phyloP scores from a whole-genome alignment of 2,797 vertebrate species.

The Cyclopterus lumpus region DNA sequence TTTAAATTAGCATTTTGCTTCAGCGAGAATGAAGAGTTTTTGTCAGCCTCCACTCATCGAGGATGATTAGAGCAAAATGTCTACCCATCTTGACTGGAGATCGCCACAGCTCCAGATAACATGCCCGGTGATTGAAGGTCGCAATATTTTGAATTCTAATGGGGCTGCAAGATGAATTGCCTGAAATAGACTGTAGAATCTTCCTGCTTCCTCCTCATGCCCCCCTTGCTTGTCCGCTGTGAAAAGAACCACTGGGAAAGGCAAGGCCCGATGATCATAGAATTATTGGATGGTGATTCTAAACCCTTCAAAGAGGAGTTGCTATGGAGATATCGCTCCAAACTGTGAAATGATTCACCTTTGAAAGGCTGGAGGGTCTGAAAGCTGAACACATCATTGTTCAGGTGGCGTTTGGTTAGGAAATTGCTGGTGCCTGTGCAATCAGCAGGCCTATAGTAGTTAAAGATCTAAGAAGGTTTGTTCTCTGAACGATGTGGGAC shows the following conservation, averaged over 20 bases:
- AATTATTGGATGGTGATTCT: constrained; percentile 99
- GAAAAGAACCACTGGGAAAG: constrained; percentile 99
- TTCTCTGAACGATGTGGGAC: constrained; percentile 98
- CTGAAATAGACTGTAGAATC: constrained; percentile 99
- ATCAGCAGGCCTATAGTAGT: constrained; percentile 99
- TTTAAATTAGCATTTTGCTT: constrained; percentile 99
- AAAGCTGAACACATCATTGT: constrained; percentile 99
- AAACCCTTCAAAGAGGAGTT: constrained; percentile 99
- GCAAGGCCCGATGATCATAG: constrained; percentile 99
- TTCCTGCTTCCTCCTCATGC: constrained; percentile 90
- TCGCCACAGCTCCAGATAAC: constrained; percentile 99
- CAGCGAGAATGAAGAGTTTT: constrained; percentile 98
- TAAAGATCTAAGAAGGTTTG: constrained; percentile 99
- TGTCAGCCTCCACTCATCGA: constrained; percentile 99
- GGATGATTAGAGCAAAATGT: constrained; percentile 99
- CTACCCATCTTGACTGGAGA: constrained; percentile 99
- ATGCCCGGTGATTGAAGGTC: constrained; percentile 99
- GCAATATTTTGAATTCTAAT: constrained; percentile 99
- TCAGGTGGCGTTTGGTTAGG: constrained; percentile 99
- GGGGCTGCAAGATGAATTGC: constrained; percentile 99
- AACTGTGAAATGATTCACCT: constrained; percentile 99
- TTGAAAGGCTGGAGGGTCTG: constrained; percentile 99
- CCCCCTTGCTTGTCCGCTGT: constrained; percentile 94
- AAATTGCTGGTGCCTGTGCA: constrained; percentile 99
- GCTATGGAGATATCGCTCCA: constrained; percentile 99